phyloP scores from a whole-genome alignment of 2,888 invertebrate genomes.

The Carterocephalus palaemon region DNA sequence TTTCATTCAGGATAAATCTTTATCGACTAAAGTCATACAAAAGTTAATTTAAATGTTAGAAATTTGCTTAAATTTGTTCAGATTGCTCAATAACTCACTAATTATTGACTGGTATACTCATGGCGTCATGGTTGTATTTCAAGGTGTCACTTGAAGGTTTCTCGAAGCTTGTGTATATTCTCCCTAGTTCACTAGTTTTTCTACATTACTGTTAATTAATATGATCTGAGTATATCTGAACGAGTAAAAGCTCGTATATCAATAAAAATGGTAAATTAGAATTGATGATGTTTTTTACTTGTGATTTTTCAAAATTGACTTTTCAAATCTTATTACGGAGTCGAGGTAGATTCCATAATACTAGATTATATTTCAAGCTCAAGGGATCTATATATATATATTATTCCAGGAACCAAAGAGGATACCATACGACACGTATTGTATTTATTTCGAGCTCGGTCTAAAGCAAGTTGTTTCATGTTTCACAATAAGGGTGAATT shows the following conservation, averaged over 20 bases:
- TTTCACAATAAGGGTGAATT: constrained; percentile 11
- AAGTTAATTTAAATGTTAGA: too few relatives aligned
- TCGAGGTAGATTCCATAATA: too few relatives aligned
- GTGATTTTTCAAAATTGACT: too few relatives aligned
- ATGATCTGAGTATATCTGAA: constrained; percentile 1
- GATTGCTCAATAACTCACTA: background rate
- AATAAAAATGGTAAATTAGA: too few relatives aligned
- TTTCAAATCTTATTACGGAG: too few relatives aligned
- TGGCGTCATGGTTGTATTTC: constrained; percentile 1
- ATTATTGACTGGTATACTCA: constrained; percentile 4
- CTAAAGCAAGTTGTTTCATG: constrained; percentile 3
- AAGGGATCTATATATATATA: too few relatives aligned
- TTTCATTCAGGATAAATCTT: too few relatives aligned
- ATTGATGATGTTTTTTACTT: background rate
- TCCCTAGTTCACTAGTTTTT: background rate
- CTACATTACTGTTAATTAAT: background rate
- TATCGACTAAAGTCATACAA: too few relatives aligned
- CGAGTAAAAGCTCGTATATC: too few relatives aligned
- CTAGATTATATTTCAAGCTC: too few relatives aligned
- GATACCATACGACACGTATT: too few relatives aligned
- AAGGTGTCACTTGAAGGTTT: constrained; percentile 1
- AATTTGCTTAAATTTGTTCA: background rate
- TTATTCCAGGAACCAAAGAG: too few relatives aligned
- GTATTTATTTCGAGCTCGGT: background rate
- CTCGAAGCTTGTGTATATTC: background rate